These are phyloP conservation scores for Trichomycterus rosablanca DNA, from an alignment of 2,113 vertebrate species.

Conservation along the genomic window DNA sequence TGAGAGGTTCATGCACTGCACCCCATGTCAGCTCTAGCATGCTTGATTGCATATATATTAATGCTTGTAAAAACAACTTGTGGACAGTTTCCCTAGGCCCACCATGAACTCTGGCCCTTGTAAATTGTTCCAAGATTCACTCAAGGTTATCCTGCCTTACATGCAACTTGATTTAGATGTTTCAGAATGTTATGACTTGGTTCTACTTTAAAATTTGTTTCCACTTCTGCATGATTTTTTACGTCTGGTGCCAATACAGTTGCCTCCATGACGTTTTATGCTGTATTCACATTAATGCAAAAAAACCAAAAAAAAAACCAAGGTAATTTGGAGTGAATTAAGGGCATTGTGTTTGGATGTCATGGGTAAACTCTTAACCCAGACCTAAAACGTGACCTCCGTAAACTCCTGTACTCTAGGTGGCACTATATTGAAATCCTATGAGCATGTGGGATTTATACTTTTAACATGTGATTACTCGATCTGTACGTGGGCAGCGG, in stretches of 20 bases:
- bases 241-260: conserved; percentile 76
- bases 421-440: not conserved
- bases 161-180: conserved; percentile 43
- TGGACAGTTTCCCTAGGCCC: not conserved
- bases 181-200: conserved; percentile 52
- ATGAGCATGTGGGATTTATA: not conserved
- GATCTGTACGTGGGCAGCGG: too few relatives aligned
- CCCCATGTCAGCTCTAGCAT: not conserved
- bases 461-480: too few relatives aligned
- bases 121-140: too few relatives aligned
- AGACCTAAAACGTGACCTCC: not conserved
- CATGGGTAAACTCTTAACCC: too few relatives aligned
- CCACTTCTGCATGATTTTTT: conserved; percentile 87
- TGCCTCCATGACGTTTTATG: conserved; percentile 71
- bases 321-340: too few relatives aligned
- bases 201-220: conserved; percentile 57
- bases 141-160: not conserved
- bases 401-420: not conserved
- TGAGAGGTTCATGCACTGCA: not conserved
- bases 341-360: too few relatives aligned
- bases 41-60: not conserved
- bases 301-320: too few relatives aligned
- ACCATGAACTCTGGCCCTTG: not conserved
- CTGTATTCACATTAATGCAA: conserved; percentile 15
- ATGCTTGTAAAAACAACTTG: not conserved